Evolutionary conservation across 2,113 vertebrate genomes (phyloP).

Genomic region (Salvator merianae): DNA sequence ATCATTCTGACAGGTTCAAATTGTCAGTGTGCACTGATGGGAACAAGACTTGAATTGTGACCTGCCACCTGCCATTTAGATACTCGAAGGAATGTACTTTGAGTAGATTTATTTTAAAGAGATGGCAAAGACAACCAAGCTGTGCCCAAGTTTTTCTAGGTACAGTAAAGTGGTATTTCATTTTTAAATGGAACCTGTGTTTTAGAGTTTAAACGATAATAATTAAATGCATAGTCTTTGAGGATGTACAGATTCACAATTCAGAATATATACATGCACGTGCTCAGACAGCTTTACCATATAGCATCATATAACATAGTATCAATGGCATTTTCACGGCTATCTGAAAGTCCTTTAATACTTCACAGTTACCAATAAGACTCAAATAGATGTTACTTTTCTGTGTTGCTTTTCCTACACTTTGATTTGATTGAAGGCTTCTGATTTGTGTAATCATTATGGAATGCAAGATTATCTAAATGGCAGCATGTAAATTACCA

Average conservation of each 20-base stretch:
- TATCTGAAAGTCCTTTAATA: not conserved
- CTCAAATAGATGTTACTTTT: not conserved
- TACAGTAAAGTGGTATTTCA: not conserved
- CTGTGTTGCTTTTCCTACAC: not conserved
- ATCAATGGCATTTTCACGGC: not conserved
- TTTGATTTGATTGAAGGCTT: slow-evolving; percentile 15
- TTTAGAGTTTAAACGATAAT: not conserved
- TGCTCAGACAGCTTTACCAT: not conserved
- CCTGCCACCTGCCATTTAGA: not conserved
- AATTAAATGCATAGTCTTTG: not conserved
- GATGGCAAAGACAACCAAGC: not conserved
- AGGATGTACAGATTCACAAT: not conserved
- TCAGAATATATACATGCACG: not conserved
- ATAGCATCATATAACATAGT: not conserved
- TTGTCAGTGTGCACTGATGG: not conserved
- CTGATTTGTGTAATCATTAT: slow-evolving; percentile 26
- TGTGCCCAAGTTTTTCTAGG: not conserved
- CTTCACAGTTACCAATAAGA: not conserved
- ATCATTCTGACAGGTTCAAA: not conserved
- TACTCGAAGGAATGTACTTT: not conserved
- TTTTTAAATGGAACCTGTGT: not conserved
- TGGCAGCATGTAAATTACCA: slow-evolving; percentile 18
- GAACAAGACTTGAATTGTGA: not conserved
- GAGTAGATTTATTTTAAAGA: not conserved
- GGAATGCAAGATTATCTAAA: slow-evolving; percentile 28